Evolutionary conservation across 1,140 invertebrate species (phyloP), one percentile per base, ranked within the genome.

Genomic region (Rhyzopertha dominica): DNA sequence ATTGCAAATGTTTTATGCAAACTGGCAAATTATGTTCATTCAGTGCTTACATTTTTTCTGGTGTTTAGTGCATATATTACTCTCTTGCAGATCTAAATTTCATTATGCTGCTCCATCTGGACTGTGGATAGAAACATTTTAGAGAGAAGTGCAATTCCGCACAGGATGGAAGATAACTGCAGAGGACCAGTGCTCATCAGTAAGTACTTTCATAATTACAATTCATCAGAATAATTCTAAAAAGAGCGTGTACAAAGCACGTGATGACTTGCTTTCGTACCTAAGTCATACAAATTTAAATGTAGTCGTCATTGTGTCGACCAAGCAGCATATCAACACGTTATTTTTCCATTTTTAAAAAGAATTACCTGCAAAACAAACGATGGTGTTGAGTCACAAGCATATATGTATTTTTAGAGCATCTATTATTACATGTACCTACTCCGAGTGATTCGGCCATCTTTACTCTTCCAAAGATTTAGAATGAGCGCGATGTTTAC

Each of bases 31-130:
- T n/a, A n/a, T n/a, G n/a, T n/a, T n/a, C n/a, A n/a, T n/a, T n/a
- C n/a, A n/a, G n/a, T n/a, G n/a, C n/a, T n/a, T n/a, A n/a, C n/a
- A n/a, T n/a, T n/a, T n/a, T n/a, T n/a, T n/a, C n/a, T n/a, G n/a
- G n/a, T n/a, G n/a, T n/a, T n/a, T n/a, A n/a, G n/a, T n/a, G n/a
- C n/a, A n/a, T n/a, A n/a, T n/a, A n/a, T n/a, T n/a, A n/a, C n/a
- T n/a, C n/a, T n/a, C n/a, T n/a, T n/a, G n/a, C n/a, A n/a, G n/a
- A n/a, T n/a, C n/a, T n/a, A n/a, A n/a, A n/a, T n/a, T n/a, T n/a
- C 34, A 53, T 14, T 31, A 56, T 56, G 54, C 42, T 47, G 14
- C 24, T 42, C 38, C 54, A 53, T 23, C 24, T 53, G 19, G 52
- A 54, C 41, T 54, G 39, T 38, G 52, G 52, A 42, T 54, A 47